These are phyloP conservation scores for Mallotus villosus DNA, from an alignment of 2,797 vertebrate genomes.

Conservation along the genomic window DNA sequence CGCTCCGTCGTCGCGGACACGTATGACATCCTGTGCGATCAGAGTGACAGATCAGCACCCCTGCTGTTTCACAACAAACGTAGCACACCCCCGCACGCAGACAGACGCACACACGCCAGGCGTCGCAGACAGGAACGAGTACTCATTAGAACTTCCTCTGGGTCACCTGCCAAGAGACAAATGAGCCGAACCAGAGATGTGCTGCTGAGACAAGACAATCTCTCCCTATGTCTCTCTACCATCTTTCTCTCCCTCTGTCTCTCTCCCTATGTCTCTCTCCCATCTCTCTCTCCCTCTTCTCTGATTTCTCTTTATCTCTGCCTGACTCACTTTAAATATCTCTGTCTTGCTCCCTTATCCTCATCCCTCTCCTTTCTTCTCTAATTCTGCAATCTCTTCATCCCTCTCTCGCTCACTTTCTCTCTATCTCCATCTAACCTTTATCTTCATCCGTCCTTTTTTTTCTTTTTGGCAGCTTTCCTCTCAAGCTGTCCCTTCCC, in stretches of 20 bases:
- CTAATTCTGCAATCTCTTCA: too few relatives aligned
- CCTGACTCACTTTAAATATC: slow-evolving; percentile 39
- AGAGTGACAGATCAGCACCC: slow-evolving; percentile 31
- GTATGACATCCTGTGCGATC: slow-evolving; percentile 41
- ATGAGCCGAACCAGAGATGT: slow-evolving; percentile 30
- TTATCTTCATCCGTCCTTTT: too few relatives aligned
- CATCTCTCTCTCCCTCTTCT: background rate
- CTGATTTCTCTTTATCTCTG: background rate
- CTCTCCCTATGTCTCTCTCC: slow-evolving; percentile 18
- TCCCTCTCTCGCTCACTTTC: too few relatives aligned
- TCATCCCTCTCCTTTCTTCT: background rate
- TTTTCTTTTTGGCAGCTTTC: slow-evolving; percentile 2
- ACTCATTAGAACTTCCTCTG: slow-evolving; percentile 51
- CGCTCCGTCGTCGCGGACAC: background rate
- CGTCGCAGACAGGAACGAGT: slow-evolving; percentile 11
- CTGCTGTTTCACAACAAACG: slow-evolving; percentile 7
- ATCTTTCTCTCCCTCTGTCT: slow-evolving; percentile 27
- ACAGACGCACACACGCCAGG: slow-evolving; percentile 1
- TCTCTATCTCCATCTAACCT: too few relatives aligned
- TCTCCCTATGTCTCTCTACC: background rate
- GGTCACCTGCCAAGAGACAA: slow-evolving; percentile 44
- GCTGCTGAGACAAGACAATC: background rate
- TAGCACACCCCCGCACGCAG: background rate
- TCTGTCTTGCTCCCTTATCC: slow-evolving; percentile 28
- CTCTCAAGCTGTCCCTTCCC: background rate